Evolutionary conservation across 1,140 invertebrate genomes (phyloP), one percentile per base, ranked within the genome.

Genomic region (Atopsyche davidsoni): DNA sequence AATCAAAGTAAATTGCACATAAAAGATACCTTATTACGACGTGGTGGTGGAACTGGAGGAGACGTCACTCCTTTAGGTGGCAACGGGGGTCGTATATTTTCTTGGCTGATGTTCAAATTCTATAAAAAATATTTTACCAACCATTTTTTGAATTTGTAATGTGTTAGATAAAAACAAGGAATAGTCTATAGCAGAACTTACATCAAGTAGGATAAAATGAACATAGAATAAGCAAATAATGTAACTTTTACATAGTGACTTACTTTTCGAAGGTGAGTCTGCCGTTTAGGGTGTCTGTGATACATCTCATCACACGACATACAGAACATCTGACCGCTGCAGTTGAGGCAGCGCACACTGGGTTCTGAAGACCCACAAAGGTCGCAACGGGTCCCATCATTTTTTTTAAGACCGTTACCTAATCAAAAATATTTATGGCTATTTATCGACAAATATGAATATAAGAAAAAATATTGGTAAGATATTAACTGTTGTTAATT

Each of bases 241-340:
- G n/a, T n/a, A n/a, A n/a, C n/a, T n/a, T n/a, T n/a, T 28, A 7
- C n/a, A 28, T 28, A n/a, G 18, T 19, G 24, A 43, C 63, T 72
- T 70, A 82, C 88, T 73, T 81, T 83, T 64, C 92, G 71, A 18
- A 82, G 68, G 64, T 95, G 92, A 35, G 75, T 70, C 55, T 84
- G 81, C 56, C 91, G 72, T 59, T 93, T 93, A 0, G 92, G 91
- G 68, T 95, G 92, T 55, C 90, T 77, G 64, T 95, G 91, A 65
- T 92, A 94, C 85, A 93, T 92, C 60, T 93, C 89, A 66, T 95
- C 91, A 65, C 92, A 95, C 4, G 86, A 86, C 46, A 80, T 76
- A 61, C 89, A 94, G 57, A 92, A 91, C 32, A 83, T 80, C 57
- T 87, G 87, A 4, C 79, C 78, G 14, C 78, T 77, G 66, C 90